Evolutionary conservation across 2,888 invertebrate species (phyloP), one percentile per base, ranked within the genome.

Genomic region (Anthrax anthrax): DNA sequence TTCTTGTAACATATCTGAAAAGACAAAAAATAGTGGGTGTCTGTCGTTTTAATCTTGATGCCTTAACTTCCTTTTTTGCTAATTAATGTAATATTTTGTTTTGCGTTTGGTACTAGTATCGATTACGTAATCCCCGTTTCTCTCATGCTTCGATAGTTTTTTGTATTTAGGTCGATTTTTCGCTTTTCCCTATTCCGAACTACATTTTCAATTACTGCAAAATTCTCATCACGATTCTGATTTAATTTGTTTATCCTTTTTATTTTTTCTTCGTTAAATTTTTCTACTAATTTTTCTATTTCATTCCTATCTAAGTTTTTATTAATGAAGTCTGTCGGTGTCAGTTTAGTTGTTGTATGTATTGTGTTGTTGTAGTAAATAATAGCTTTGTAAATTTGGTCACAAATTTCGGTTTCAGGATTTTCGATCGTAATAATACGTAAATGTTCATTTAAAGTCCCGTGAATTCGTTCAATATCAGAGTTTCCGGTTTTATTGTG

Each of bases 371-470:
- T 36, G 9, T 36, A 36, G 13, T 6, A 36, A 1, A 5, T 36
- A 16, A 36, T 36, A 16, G 36, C 12, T 42, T 42, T 42, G 12
- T 32, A 42, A 42, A 42, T 42, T 42, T 27, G 9, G 10, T 18
- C 18, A 5, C 16, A 9, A 5, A 19, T 13, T 37, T 43, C 19
- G 8, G 6, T n/a, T n/a, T 18, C 19, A 3, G 16, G 36, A 16
- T 43, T 43, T 36, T 37, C 43, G 1, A 19, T 37, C 14, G 16
- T n/a, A 3, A 46, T 37, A 13, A 49, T 38, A 17, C 50, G 9
- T 18, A 50, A 8, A 39, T 48, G 50, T 41, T 50, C 47, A 14
- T 50, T 50, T 27, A 48, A 18, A 13, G 43, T 47, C 10, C 46
- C 45, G n/a, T 46, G 46, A 13, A 50, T 40, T 34, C 47, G 27